Evolutionary conservation across 2,797 vertebrate species (phyloP), one percentile per base, ranked within the genome.

Genomic region (Basileuterus tristriatus): DNA sequence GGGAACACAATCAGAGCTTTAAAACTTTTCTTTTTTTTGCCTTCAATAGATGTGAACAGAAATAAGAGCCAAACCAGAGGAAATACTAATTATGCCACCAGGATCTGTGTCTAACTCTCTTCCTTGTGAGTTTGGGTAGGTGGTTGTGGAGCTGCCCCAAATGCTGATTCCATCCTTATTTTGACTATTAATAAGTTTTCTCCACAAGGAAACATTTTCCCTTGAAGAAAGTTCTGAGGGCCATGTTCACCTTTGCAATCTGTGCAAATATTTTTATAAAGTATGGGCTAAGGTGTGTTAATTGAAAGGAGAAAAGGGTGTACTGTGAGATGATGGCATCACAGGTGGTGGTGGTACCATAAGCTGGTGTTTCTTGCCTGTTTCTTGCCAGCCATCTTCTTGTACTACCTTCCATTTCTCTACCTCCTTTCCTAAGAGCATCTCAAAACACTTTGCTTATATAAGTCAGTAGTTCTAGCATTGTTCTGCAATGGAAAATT

Each of bases 111-210:
- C 55, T 83, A 72, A 43, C 26, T 82, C 47, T 65, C 67, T 83
- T 89, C 37, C 52, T 72, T 37, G 4, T 26, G 20, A 74, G 52
- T 60, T 56, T 56, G 56, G 77, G 67, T 95, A 90, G 83, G 70
- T 89, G 74, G 56, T 74, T 95, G 94, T 94, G 89, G 87, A 96
- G 72, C 62, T 94, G 79, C 62, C 49, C 62, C 85, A 94, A 87
- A 46, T 70, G 71, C 83, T 77, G 74, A 87, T 89, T 95, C 63
- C 52, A 32, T 84, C 36, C 1, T 72, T 87, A 67, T 52, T 94
- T 84, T 72, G 64, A 56, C 43, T 87, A 15, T 67, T 96, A 92
- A 91, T 67, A 55, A 90, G 62, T 14, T 90, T 81, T 72, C 55
- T 68, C 15, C 23, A 63, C 36, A 34, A 81, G 14, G 74, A 91